Percentiles rank a stretch among this genome's conserved stretches.
Evolutionary conservation across 2,797 vertebrate genomes (phyloP).

Genomic region (Hoplostethus atlanticus): DNA sequence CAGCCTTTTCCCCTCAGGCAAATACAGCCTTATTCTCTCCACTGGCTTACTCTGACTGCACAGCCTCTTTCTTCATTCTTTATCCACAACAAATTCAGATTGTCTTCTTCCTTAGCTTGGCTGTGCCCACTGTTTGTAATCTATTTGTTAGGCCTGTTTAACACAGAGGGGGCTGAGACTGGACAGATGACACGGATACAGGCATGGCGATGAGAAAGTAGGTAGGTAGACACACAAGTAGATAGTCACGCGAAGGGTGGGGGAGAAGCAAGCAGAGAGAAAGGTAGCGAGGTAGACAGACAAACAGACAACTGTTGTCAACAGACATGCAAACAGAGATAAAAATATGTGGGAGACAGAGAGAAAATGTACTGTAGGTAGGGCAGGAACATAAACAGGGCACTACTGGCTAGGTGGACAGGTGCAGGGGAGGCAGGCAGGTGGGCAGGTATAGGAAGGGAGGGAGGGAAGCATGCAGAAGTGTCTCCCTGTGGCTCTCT

Average conservation of each 20-base stretch:
- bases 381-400: constrained; percentile 46
- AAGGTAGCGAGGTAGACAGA: background rate
- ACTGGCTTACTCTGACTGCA: constrained; percentile 77
- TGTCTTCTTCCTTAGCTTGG: constrained; percentile 81
- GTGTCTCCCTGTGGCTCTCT: constrained; percentile 22
- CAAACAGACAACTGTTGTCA: background rate
- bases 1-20: constrained; percentile 82
- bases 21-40: constrained; percentile 81
- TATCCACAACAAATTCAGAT: constrained; percentile 82
- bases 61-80: constrained; percentile 73
- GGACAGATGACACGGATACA: constrained; percentile 63
- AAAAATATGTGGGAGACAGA: constrained; percentile 25
- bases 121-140: constrained; percentile 78
- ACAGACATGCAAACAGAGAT: constrained; percentile 37
- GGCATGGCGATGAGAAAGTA: constrained; percentile 17
- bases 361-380: constrained; percentile 27
- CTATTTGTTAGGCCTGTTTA: constrained; percentile 81
- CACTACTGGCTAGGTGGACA: constrained; percentile 28
- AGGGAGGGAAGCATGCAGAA: constrained; percentile 14
- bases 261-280: constrained; percentile 45
- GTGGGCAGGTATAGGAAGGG: constrained; percentile 29
- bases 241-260: constrained; percentile 24
- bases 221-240: constrained; percentile 31
- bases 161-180: constrained; percentile 68
- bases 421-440: constrained; percentile 48